Base-by-base conservation (phyloP, 2,113 vertebrate genomes). In the Caloenas nicobarica region DNA sequence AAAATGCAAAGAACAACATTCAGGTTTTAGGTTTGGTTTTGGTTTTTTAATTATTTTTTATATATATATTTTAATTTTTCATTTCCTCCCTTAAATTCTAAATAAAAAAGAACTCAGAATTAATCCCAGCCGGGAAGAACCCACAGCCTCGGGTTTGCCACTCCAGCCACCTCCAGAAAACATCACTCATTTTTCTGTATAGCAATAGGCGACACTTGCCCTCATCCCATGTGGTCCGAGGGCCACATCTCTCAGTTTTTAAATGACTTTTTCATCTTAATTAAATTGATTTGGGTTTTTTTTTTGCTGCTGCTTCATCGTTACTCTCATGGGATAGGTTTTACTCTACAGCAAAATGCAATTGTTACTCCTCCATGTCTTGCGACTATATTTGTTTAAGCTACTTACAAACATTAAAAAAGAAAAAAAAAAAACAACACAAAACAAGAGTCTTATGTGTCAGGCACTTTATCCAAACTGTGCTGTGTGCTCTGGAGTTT, bases 401-500 rank as follows among this genome's bases (percentile, higher is more conserved):
- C 91, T 96, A 91, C 94, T 97, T 90, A 91, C 89, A 91, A 93
- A 78, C 16, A 12, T 64, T 95, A n/a, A 93, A 93, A 93, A 90
- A 77, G 10, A 38, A 46, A 88, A 42, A 56, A 69, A 61, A 76
- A 34, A n/a, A 29, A 56, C 40, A n/a, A n/a, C n/a, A 34, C 25
- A 58, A 76, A 95, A 56, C 44, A 51, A 92, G 60, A 95, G 89
- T 97, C 86, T 93, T 97, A 94, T 94, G 92, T 98, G 95, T 97
- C 96, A 94, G 97, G 97, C 97, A 97, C 97, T 97, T 97, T 98
- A 97, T 97, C 93, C 91, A 96, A 96, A 93, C 78, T 77, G 93
- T 97, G 91, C 96, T 95, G 85, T 96, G 93, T 97, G 80, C 82
- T 96, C 93, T 94, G 95, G 96, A 96, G 96, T 95, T 95, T 66